Conservation (phyloP, 2,113 vertebrate genomes). For the Caranx ignobilis region DNA sequence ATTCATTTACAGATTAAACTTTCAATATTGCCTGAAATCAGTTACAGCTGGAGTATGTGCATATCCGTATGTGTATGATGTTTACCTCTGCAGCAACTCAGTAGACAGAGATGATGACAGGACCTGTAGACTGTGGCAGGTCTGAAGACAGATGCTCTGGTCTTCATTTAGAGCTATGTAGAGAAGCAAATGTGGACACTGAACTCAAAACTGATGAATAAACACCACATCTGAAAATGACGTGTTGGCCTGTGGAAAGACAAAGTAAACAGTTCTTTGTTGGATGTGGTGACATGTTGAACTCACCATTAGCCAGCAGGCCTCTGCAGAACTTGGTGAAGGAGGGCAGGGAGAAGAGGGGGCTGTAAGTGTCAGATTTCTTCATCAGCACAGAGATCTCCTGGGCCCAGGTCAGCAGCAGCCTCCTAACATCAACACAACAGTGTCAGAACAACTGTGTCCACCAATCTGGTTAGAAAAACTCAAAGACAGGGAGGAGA, state of each 20-base stretch:
- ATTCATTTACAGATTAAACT: not conserved
- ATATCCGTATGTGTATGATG: too few species aligned
- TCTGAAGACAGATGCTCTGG: constrained; percentile 90
- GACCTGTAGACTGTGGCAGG: constrained; percentile 92
- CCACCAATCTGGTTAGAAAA: not conserved
- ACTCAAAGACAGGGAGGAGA: not conserved
- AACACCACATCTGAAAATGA: not conserved
- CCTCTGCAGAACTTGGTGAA: constrained; percentile 98
- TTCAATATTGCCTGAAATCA: not conserved
- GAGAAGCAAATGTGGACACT: not conserved
- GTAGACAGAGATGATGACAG: constrained; percentile 92
- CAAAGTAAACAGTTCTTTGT: not conserved
- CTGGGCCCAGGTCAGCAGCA: constrained; percentile 96
- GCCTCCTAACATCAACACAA: constrained; percentile 84
- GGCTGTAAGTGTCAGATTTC: constrained; percentile 95
- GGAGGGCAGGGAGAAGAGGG: constrained; percentile 94
- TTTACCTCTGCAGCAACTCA: constrained; percentile 93
- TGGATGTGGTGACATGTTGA: too few species aligned
- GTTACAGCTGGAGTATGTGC: not conserved
- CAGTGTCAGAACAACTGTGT: not conserved
- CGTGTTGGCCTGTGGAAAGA: not conserved
- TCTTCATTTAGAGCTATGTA: constrained; percentile 92
- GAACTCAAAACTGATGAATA: not conserved
- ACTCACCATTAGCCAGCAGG: constrained; percentile 93
- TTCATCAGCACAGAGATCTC: constrained; percentile 96